Evolutionary conservation across 2,888 invertebrate species (phyloP).

Genomic region (Amphipoea oculea): DNA sequence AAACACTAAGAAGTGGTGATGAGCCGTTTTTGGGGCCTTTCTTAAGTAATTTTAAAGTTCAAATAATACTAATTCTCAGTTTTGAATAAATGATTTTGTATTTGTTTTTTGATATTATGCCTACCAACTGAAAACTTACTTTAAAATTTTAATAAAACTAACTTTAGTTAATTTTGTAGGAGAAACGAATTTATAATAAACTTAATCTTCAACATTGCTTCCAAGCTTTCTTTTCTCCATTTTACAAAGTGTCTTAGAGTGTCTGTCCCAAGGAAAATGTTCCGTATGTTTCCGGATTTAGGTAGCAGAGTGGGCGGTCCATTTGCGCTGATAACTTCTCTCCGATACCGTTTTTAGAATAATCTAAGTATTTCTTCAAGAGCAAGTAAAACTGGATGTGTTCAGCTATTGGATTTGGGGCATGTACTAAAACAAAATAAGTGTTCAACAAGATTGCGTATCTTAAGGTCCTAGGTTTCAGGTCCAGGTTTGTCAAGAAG

Average conservation of each 20-base stretch:
- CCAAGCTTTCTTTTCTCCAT: neutral
- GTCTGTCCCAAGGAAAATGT: neutral
- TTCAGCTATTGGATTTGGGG: conserved; percentile 9
- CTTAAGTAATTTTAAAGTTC: too few species aligned
- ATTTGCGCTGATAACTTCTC: conserved; percentile 66
- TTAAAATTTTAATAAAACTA: neutral
- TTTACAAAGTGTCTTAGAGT: neutral
- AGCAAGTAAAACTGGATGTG: conserved; percentile 26
- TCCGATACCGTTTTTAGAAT: conserved; percentile 59
- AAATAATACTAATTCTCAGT: too few species aligned
- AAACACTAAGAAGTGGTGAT: too few species aligned
- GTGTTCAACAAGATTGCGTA: neutral
- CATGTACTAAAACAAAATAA: neutral
- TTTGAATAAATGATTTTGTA: neutral
- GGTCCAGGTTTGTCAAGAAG: neutral
- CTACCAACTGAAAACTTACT: neutral
- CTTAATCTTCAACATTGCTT: neutral
- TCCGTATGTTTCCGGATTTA: conserved; percentile 58
- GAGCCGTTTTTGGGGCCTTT: too few species aligned
- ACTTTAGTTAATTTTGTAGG: neutral
- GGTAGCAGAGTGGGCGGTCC: conserved; percentile 60
- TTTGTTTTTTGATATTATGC: neutral
- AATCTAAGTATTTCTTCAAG: conserved; percentile 56
- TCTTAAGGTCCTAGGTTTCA: neutral
- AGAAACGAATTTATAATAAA: neutral